Evolutionary conservation across 2,113 vertebrate species (phyloP).

Genomic region (Cebidichthys violaceus): DNA sequence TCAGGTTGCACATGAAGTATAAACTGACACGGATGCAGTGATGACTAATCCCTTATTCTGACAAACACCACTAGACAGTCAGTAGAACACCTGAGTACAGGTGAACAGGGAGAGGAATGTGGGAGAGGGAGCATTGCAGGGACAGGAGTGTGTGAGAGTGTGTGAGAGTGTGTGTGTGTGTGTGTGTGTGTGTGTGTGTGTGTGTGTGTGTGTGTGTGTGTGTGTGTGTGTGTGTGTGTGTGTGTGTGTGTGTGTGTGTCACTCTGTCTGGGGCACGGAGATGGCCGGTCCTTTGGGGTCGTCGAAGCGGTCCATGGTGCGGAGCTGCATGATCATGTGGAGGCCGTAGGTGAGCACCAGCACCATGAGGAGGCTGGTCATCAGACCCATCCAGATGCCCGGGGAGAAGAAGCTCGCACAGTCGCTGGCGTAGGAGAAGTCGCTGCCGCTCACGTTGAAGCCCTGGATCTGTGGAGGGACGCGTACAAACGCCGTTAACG

Average conservation of each 20-base stretch:
- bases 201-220: no score
- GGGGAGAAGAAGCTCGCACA: conserved; percentile 90
- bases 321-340: conserved; percentile 94
- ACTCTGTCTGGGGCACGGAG: conserved; percentile 83
- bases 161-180: no score
- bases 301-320: conserved; percentile 91
- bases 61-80: no score
- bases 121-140: neutral
- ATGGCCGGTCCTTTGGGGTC: conserved; percentile 86
- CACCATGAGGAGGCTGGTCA: conserved; percentile 91
- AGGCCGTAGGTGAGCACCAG: conserved; percentile 92
- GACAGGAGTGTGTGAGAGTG: no score
- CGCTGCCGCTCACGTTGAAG: conserved; percentile 85
- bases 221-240: no score
- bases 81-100: no score
- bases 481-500: no score
- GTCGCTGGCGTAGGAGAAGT: conserved; percentile 91
- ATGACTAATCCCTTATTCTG: conserved; percentile 8
- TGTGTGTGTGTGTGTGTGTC: no score
- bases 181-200: no score
- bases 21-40: neutral
- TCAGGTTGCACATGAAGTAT: neutral
- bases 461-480: conserved; percentile 89
- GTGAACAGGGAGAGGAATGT: neutral
- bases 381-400: conserved; percentile 92